Evolutionary conservation across 2,113 vertebrate species (phyloP), one percentile per base, ranked within the genome.

Genomic region (Ursus arctos): DNA sequence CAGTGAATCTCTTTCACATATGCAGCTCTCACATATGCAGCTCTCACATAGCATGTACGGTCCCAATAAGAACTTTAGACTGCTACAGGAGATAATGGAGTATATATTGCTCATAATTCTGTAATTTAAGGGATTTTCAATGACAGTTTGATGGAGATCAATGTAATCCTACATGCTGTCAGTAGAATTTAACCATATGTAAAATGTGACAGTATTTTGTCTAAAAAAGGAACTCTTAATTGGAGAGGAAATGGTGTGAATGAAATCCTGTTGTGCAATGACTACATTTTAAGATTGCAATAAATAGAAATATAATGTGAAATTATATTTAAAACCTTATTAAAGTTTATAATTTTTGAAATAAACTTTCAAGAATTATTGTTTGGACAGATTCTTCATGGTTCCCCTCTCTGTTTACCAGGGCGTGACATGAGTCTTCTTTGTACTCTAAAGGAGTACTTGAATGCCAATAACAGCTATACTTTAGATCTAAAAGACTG

Each of bases 261-360:
- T 88, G 3, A 88, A 94, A 72, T 92, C 13, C 51, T 33, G 2
- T 72, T 55, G 5, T 63, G 7, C 3, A n/a, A 88, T 88, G 9
- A 65, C 59, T 79, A 24, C 2, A 91, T 57, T 77, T 91, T 40
- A 74, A 93, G 74, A 77, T 71, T 53, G 2, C 28, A 89, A 74
- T 87, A 53, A 88, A 74, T 65, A 74, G 43, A 59, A 93, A 81
- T 80, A 43, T 49, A 88, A 71, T 94, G 83, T 79, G 21, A 91
- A 91, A 53, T 21, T 55, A 31, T 28, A 82, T 71, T 77, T 86
- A 91, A 76, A 63, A 71, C 28, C 51, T 85, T 77, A 72, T 82
- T 59, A 24, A 81, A 74, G 7, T 9, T 33, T 82, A 9, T 55
- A 77, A 18, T 47, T 93, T 87, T 86, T 59, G 12, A 57, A 77